These are phyloP conservation scores for Myiozetetes cayanensis DNA, from an alignment of 2,113 vertebrate genomes.

Conservation along the genomic window DNA sequence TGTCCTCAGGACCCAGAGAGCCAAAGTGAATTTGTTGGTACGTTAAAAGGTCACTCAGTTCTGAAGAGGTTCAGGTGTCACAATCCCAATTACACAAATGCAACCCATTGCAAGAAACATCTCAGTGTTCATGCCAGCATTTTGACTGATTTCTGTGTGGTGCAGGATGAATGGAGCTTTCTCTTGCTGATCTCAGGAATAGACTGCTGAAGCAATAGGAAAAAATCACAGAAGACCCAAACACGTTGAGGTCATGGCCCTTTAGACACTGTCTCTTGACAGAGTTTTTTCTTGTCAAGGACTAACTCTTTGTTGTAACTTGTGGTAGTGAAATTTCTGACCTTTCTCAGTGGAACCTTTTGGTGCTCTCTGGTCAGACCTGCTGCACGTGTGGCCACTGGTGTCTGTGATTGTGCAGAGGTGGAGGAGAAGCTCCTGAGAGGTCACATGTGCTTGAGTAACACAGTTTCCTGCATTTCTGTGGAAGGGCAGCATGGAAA, in stretches of 20 bases:
- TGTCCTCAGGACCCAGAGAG: not conserved
- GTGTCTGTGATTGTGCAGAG: not conserved
- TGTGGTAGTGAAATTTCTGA: not conserved
- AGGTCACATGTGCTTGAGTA: not conserved
- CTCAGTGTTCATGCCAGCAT: not conserved
- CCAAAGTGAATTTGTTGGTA: not conserved
- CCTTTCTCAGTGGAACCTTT: not conserved
- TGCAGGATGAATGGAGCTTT: not conserved
- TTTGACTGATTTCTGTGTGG: not conserved
- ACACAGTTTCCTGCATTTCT: not conserved
- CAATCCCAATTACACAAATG: not conserved
- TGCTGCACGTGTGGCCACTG: rapidly evolving
- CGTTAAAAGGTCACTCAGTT: not conserved
- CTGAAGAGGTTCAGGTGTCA: not conserved
- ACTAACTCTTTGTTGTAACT: not conserved
- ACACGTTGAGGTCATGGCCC: not conserved
- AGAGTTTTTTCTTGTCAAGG: not conserved
- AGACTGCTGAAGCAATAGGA: not conserved
- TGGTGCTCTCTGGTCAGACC: rapidly evolving
- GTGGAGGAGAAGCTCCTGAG: not conserved
- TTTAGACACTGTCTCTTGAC: not conserved
- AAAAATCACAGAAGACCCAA: not conserved
- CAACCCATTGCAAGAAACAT: not conserved
- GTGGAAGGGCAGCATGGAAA: not conserved
- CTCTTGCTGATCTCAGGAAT: not conserved